A percentile compares a stretch with the other conserved stretches of the same genome.
These are phyloP conservation scores for Brachypodius melanocephalos DNA, from an alignment of 2,113 vertebrate species.

Conservation along the genomic window DNA sequence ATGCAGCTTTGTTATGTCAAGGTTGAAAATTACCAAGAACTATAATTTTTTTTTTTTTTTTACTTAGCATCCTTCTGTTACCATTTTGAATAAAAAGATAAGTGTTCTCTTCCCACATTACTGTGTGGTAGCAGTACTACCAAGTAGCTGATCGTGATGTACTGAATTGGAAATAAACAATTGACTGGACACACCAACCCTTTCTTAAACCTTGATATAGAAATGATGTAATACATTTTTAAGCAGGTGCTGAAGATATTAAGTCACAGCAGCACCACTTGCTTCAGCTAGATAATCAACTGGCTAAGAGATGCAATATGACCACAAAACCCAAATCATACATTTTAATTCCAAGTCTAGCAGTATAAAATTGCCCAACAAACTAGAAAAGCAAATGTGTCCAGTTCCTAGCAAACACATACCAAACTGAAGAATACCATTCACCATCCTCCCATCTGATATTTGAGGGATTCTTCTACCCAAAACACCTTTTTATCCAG, in stretches of 20 bases:
- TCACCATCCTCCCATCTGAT: neutral
- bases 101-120: neutral
- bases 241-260: neutral
- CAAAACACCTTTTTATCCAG: neutral
- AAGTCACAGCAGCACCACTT: neutral
- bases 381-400: neutral
- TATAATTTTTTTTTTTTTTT: neutral
- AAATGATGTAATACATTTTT: neutral
- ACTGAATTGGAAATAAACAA: neutral
- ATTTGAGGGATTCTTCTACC: neutral
- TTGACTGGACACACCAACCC: neutral
- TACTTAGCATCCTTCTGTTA: neutral
- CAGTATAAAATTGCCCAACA: neutral
- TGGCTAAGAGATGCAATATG: neutral
- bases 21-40: neutral
- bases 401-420: neutral
- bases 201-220: neutral
- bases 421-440: neutral
- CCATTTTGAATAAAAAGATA: neutral
- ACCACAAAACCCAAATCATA: neutral
- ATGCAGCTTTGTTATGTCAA: neutral
- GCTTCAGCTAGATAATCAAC: neutral
- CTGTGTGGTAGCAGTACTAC: neutral
- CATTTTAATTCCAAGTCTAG: neutral
- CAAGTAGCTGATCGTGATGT: neutral